These are phyloP conservation scores for Neoitamus cyanurus DNA, from an alignment of 2,888 invertebrate species.

Conservation along the genomic window DNA sequence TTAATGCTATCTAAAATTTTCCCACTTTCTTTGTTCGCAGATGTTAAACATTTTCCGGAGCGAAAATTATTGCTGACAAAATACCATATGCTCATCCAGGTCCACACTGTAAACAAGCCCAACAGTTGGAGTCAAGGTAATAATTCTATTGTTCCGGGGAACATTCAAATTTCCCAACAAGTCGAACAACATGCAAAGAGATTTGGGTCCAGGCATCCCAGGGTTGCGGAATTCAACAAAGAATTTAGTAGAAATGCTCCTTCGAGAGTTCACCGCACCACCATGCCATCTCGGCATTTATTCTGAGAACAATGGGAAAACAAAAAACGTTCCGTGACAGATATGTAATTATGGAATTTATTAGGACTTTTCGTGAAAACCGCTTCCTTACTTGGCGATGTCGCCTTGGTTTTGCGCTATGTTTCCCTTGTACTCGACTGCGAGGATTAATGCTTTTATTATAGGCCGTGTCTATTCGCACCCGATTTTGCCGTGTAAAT, in stretches of 20 bases:
- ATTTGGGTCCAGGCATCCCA: background rate
- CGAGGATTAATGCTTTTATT: background rate
- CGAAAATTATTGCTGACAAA: background rate
- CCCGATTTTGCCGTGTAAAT: too few relatives aligned
- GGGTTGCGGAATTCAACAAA: background rate
- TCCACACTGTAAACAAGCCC: background rate
- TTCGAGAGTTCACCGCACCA: background rate
- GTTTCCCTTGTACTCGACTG: background rate
- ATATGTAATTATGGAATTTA: background rate
- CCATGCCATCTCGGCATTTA: background rate
- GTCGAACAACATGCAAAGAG: background rate
- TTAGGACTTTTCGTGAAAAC: background rate
- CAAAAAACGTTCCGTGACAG: background rate
- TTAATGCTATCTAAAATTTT: background rate
- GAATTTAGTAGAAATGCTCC: background rate
- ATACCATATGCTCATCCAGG: background rate
- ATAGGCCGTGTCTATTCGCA: too few relatives aligned
- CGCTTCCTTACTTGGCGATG: background rate
- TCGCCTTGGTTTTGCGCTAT: background rate
- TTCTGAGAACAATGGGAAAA: background rate
- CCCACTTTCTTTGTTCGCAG: background rate
- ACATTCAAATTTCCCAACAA: conserved; percentile 19
- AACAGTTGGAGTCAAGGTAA: conserved; percentile 12
- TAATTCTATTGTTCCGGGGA: background rate
- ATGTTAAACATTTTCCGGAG: background rate